Percentiles rank a stretch among this genome's conserved stretches.
These are phyloP conservation scores for Catharus ustulatus DNA, from an alignment of 2,797 vertebrate genomes.

Conservation along the genomic window DNA sequence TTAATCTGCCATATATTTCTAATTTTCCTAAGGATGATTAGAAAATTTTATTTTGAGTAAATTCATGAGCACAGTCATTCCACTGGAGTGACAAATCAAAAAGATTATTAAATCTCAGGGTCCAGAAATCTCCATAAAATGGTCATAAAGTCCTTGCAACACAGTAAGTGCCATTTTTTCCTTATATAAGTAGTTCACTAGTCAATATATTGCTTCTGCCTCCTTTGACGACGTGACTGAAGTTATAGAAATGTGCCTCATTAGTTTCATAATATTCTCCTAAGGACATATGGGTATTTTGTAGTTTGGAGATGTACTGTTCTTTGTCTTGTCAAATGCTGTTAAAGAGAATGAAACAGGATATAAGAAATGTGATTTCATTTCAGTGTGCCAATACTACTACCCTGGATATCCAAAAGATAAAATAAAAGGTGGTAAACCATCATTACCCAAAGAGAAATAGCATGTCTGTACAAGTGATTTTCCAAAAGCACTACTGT, in stretches of 20 bases:
- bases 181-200: neutral
- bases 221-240: neutral
- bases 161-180: neutral
- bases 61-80: neutral
- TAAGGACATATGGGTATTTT: neutral
- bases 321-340: neutral
- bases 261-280: neutral
- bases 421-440: neutral
- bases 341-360: neutral
- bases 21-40: constrained; percentile 49
- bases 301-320: neutral
- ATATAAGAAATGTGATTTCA: neutral
- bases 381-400: neutral
- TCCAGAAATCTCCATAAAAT: constrained; percentile 10
- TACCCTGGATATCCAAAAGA: neutral
- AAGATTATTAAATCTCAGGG: constrained; percentile 3
- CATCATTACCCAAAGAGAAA: neutral
- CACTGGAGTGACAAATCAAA: constrained; percentile 9
- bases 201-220: neutral
- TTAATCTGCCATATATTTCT: constrained; percentile 54
- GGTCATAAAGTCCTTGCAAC: neutral
- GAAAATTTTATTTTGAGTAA: constrained; percentile 45
- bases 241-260: neutral
- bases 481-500: neutral
- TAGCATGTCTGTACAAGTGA: neutral